These are phyloP conservation scores for Ammodytes marinus DNA, from an alignment of 2,113 vertebrate genomes.

Conservation along the genomic window DNA sequence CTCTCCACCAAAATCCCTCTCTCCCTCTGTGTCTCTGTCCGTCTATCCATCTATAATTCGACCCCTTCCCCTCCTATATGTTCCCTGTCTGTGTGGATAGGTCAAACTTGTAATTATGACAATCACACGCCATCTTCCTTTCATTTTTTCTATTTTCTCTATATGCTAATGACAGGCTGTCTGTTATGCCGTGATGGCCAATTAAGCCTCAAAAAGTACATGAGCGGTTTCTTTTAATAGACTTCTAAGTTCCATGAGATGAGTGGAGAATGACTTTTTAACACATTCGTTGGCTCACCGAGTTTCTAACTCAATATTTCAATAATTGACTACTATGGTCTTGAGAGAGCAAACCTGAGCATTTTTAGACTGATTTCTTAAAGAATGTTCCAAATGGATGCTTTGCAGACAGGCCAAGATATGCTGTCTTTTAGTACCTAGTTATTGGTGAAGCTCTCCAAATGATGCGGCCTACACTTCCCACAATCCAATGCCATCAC, in stretches of 20 bases:
- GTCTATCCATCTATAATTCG: conserved; percentile 61
- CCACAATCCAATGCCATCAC: not conserved
- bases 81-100: conserved; percentile 73
- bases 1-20: conserved; percentile 12
- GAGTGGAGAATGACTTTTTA: conserved; percentile 1
- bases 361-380: too few species aligned
- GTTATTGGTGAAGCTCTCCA: not conserved
- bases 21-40: conserved; percentile 43
- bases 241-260: conserved; percentile 33
- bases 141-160: conserved; percentile 42
- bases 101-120: conserved; percentile 78
- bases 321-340: not conserved
- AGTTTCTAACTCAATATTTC: not conserved
- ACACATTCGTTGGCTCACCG: not conserved
- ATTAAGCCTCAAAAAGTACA: conserved; percentile 62
- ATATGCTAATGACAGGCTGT: conserved; percentile 65
- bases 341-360: not conserved
- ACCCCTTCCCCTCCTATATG: conserved; percentile 45
- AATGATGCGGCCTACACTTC: not conserved
- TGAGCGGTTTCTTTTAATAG: conserved; percentile 30
- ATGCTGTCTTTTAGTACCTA: not conserved
- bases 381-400: not conserved
- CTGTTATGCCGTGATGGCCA: conserved; percentile 67
- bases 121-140: conserved; percentile 46
- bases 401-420: not conserved